phyloP scores from a whole-genome alignment of 2,797 vertebrate genomes.

The Salarias fasciatus region DNA sequence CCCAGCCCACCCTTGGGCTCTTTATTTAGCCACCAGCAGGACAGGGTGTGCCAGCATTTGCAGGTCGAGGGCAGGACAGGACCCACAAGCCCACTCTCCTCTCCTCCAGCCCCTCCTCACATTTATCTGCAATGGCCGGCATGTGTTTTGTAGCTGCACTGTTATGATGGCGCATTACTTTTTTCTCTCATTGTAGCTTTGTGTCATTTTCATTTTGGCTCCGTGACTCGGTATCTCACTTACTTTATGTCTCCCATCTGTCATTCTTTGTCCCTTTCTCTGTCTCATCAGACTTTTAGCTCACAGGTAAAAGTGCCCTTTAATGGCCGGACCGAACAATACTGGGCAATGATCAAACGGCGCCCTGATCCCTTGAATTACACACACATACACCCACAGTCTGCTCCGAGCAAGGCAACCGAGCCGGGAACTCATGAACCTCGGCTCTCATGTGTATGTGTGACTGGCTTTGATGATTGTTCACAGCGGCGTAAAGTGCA shows the following conservation, averaged over 20 bases:
- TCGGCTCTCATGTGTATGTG: conserved; percentile 70
- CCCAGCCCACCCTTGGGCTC: conserved; percentile 77
- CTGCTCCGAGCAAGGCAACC: conserved; percentile 40
- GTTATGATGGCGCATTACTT: conserved; percentile 36
- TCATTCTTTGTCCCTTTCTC: conserved; percentile 12
- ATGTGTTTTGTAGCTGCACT: conserved; percentile 29
- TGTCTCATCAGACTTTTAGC: conserved; percentile 24
- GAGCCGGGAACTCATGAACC: conserved; percentile 62
- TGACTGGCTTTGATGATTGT: conserved; percentile 81
- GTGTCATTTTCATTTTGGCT: conserved; percentile 18
- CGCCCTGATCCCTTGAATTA: conserved; percentile 43
- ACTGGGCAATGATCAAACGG: conserved; percentile 58
- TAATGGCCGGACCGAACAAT: conserved; percentile 41
- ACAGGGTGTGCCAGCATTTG: conserved; percentile 82
- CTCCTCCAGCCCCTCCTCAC: conserved; percentile 20
- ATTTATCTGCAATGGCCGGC: conserved; percentile 53
- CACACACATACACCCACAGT: conserved; percentile 33
- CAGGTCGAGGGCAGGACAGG: conserved; percentile 84
- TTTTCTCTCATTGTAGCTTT: conserved; percentile 24
- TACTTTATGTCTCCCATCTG: conserved; percentile 6
- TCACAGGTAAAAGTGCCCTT: conserved; percentile 54
- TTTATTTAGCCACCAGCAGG: conserved; percentile 83
- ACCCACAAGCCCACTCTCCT: conserved; percentile 66
- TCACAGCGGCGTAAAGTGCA: conserved; percentile 78
- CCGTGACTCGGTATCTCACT: conserved; percentile 10